Evolutionary conservation across 2,888 invertebrate species (phyloP), one percentile per base, ranked within the genome.

Genomic region (Drosophila nigricruria): DNA sequence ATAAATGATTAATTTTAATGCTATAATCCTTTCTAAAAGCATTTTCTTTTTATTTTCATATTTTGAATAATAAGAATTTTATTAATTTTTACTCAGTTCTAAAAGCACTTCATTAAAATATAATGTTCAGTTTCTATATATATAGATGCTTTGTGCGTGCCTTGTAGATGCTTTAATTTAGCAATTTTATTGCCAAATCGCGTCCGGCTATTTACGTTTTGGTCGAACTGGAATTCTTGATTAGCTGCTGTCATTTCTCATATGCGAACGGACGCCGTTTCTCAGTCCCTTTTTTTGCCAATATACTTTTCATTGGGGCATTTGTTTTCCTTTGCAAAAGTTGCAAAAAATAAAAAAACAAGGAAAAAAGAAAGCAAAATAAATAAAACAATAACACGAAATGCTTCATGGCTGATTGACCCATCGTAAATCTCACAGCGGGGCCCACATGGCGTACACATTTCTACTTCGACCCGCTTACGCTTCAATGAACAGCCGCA

Each of bases 361-460:
- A 54, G 23, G n/a, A 34, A 32, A 18, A 10, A 20, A n/a, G 30
- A 12, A 34, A 38, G 66, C 25, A 40, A 27, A 66, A 66, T 66
- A 60, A 49, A 45, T 67, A 76, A 82, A 82, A 86, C 83, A 84
- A 88, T 86, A 86, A 82, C 78, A 78, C 73, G 65, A 53, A 71
- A 77, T 71, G 79, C 70, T 66, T 61, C 75, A 70, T 75, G 77
- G 75, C 65, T 77, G 79, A 77, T 81, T 84, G 89, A 84, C 84
- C 85, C 84, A 70, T 84, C 84, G 84, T 84, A 88, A 84, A 84
- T 84, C 87, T 87, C 77, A 58, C 87, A 74, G 77, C 77, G 63
- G 73, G 71, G 53, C 47, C 34, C 64, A 82, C 58, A 75, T 60
- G 71, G 68, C 72, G 81, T 82, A 85, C 82, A 68, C 68, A 64